Evolutionary conservation across 2,113 vertebrate species (phyloP), one percentile per base, ranked within the genome.

Genomic region (Rissa tridactyla): DNA sequence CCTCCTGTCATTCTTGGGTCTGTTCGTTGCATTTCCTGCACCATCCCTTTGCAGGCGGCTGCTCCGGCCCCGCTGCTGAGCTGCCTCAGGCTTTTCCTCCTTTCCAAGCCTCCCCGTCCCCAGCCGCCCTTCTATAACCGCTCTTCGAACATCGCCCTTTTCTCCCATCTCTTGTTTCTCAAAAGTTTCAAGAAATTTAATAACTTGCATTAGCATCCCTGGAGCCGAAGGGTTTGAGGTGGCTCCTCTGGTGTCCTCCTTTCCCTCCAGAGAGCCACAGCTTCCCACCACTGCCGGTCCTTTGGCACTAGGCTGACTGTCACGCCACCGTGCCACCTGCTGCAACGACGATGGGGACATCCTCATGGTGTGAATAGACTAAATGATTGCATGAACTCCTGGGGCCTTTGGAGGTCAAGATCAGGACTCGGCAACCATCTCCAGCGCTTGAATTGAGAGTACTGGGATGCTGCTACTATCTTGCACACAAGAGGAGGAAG

Each of bases 251-350:
- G 22, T 40, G 51, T 26, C 9, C 52, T 34, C 30, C 23, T 10
- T 68, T 25, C 77, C 4, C 2, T 58, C 61, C 80, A 13, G 30
- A 64, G 42, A 64, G 49, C 23, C 55, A 5, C 38, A 34, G 8
- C 40, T 61, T 23, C 47, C 62, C 55, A 18, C 55, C 7, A 0
- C 22, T 29, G 15, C 40, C 15, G 1, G 19, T 27, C 21, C 17
- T 65, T 42, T 8, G 30, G 38, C 70, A 54, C 27, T 49, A 29
- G 75, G 32, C 40, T 38, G 49, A 10, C 27, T 57, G 61, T 22
- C 49, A 16, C 4, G 0, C 40, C 42, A 27, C 60, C 0, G 1
- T 5, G 8, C 3, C 5, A 2, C n/a, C 75, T 1, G 2, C 69
- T 23, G 44, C n/a, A 64, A 2, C 0, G 5, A 26, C 0, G 3